Evolutionary conservation across 2,797 vertebrate species (phyloP).

Genomic region (Esox masquinongy): DNA sequence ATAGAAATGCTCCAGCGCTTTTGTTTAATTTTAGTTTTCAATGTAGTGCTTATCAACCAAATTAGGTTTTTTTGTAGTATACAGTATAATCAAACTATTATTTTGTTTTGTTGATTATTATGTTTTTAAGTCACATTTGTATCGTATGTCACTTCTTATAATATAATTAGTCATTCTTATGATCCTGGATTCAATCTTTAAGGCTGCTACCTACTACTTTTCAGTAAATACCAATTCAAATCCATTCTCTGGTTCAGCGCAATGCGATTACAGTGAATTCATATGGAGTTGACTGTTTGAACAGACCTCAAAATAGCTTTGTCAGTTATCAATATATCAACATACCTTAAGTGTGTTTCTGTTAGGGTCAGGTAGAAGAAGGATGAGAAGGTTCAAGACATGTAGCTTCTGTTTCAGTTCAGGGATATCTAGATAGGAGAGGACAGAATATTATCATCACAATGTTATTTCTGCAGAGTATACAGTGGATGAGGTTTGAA

Average conservation of each 20-base stretch:
- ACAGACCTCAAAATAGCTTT: neutral
- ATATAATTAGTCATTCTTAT: too few species aligned
- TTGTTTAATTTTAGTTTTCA: too few species aligned
- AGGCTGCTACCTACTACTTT: neutral
- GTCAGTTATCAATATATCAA: neutral
- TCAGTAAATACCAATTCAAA: neutral
- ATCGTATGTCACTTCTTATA: too few species aligned
- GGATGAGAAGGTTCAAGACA: slow-evolving; percentile 86
- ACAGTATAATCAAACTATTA: too few species aligned
- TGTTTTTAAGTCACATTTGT: too few species aligned
- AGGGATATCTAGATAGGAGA: slow-evolving; percentile 75
- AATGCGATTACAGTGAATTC: neutral
- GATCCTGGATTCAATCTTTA: too few species aligned
- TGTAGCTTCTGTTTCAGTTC: slow-evolving; percentile 88
- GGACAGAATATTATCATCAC: neutral
- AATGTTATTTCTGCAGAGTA: neutral
- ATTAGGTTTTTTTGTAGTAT: too few species aligned
- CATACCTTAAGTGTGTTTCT: slow-evolving; percentile 88
- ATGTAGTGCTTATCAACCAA: too few species aligned
- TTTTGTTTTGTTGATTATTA: too few species aligned
- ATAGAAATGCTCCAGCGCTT: too few species aligned
- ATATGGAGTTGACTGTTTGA: neutral
- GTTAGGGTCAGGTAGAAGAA: slow-evolving; percentile 89
- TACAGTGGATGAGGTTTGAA: neutral
- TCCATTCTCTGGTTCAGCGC: neutral